Conservation (phyloP, 2,113 vertebrate species). For the Thalassoma bifasciatum region DNA sequence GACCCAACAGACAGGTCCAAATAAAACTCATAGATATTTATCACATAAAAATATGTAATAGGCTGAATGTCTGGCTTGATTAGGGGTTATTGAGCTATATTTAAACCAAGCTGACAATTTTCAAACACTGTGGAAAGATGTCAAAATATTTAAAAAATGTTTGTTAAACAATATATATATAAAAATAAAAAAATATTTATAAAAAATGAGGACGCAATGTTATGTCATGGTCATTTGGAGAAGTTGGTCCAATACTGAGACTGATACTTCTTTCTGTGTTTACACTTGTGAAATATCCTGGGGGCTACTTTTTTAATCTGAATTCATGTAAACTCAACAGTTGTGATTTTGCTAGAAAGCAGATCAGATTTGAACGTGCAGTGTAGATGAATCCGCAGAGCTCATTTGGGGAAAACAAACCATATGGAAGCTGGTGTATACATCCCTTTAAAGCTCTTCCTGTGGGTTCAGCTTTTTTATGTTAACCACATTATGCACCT, state of each 20-base stretch:
- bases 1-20: slow-evolving; percentile 45
- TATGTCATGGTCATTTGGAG: slow-evolving; percentile 50
- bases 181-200: too few relatives aligned
- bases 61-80: slow-evolving; percentile 33
- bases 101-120: slow-evolving; percentile 23
- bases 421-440: slow-evolving; percentile 53
- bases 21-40: slow-evolving; percentile 40
- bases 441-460: slow-evolving; percentile 26
- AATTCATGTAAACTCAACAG: slow-evolving; percentile 35
- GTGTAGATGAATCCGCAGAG: slow-evolving; percentile 55
- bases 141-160: slow-evolving; percentile 25
- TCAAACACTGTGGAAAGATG: slow-evolving; percentile 11
- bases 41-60: slow-evolving; percentile 53
- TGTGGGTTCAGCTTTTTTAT: slow-evolving; percentile 47
- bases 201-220: slow-evolving; percentile 7
- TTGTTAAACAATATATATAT: too few relatives aligned
- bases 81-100: slow-evolving; percentile 39
- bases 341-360: slow-evolving; percentile 47
- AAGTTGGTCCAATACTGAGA: slow-evolving; percentile 13
- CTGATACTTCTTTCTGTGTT: slow-evolving; percentile 44
- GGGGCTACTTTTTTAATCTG: slow-evolving; percentile 34
- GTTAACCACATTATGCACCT: slow-evolving; percentile 32
- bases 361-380: slow-evolving; percentile 53
- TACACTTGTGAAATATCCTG: slow-evolving; percentile 28
- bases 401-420: slow-evolving; percentile 54